These are phyloP conservation scores for Phyllotis vaccarum DNA, from an alignment of 2,797 vertebrate species.

Conservation along the genomic window DNA sequence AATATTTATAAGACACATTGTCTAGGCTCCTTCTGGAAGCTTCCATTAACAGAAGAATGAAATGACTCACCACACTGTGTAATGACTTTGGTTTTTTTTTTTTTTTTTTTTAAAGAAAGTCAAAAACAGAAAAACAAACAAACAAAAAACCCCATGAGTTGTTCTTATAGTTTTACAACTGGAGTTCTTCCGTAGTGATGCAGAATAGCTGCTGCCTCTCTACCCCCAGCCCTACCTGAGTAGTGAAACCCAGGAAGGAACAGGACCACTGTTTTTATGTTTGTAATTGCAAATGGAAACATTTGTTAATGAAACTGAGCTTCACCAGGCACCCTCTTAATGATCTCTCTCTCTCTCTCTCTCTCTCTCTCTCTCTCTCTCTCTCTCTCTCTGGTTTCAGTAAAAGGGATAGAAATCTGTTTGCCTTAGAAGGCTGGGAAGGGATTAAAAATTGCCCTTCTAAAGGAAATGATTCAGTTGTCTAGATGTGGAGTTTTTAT, in stretches of 20 bases:
- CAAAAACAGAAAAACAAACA: no score
- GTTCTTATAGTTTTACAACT: background rate
- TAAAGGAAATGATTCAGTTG: conserved; percentile 48
- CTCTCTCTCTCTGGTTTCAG: no score
- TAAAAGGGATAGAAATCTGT: conserved; percentile 37
- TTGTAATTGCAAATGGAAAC: conserved; percentile 65
- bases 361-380: no score
- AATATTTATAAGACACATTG: conserved; percentile 23
- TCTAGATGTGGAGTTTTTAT: conserved; percentile 45
- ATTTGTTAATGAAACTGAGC: conserved; percentile 55
- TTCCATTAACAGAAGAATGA: conserved; percentile 23
- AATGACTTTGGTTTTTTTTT: no score
- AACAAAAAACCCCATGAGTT: background rate
- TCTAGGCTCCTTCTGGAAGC: background rate
- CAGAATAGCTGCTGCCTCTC: no score
- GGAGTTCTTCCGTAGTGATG: background rate
- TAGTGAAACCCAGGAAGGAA: no score
- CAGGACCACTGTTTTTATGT: conserved; percentile 58
- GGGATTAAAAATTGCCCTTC: conserved; percentile 61
- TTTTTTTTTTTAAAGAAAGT: no score
- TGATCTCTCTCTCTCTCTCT: no score
- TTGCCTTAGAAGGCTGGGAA: conserved; percentile 47
- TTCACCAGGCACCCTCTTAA: conserved; percentile 62
- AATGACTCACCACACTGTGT: no score
- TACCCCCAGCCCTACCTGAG: background rate